Base-by-base conservation (phyloP, 2,888 invertebrate genomes). In the Hypolimnas misippus region DNA sequence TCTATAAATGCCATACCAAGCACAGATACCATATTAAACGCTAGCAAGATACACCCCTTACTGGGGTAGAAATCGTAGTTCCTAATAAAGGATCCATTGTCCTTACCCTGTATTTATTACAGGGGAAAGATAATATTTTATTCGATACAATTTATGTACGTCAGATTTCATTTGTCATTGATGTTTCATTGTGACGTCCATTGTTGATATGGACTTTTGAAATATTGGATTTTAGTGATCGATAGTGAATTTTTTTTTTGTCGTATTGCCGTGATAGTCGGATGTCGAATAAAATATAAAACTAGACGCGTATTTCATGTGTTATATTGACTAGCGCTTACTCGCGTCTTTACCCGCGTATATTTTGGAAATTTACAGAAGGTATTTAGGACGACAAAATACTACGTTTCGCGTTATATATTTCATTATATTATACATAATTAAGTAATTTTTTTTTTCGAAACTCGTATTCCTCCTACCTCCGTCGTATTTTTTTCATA, bases 141-240 rank as follows among this genome's bases (percentile, higher is more conserved):
- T 86, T 86, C 83, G 78, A 83, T 81, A 86, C 82, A 84, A 89
- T 89, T 89, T 89, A 89, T 89, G 85, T 85, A 78, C 78, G 81
- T 82, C 84, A 83, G 82, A 83, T 86, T 89, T 86, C 87, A 85
- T 87, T 88, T 88, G 87, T 89, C 88, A 88, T 85, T 72, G 70
- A 63, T 51, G 68, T 72, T 69, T 63, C 69, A 69, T 73, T 72
- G 70, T 73, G 14, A 35, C 10, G 50, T 10, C 62, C 58, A 66
- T 67, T 70, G 68, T 66, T 65, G 63, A 64, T 25, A 46, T n/a
- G 19, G n/a, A 42, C 42, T 56, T 31, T 21, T 33, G 52, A 60
- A 51, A 63, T 66, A 59, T 66, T 66, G 40, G 63, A 58, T 62
- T 60, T 44, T 57, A 56, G 57, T 62, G 40, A 68, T 68, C 66